Conservation (phyloP, 37 sponge, comb jelly and placozoan genomes). For the Ephydatia muelleri region DNA sequence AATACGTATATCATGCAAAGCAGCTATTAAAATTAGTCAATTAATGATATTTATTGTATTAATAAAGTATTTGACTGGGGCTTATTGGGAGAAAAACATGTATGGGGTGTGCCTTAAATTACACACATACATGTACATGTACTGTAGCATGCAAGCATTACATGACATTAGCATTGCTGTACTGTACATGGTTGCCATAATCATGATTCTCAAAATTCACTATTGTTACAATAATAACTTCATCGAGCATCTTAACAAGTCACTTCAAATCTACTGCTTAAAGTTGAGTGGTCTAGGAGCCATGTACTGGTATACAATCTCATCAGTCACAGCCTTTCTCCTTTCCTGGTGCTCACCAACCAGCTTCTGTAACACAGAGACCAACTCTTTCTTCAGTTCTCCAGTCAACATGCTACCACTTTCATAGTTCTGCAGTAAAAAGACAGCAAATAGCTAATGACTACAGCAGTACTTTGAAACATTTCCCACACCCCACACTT, state of each 20-base stretch:
- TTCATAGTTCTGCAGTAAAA: conserved; percentile 78
- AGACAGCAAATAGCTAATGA: background rate
- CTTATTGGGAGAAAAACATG: no score
- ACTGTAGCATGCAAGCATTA: no score
- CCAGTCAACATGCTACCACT: conserved; percentile 92
- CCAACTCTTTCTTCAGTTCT: conserved; percentile 93
- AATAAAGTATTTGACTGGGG: no score
- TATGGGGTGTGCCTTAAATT: no score
- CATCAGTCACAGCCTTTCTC: conserved; percentile 82
- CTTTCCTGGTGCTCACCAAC: conserved; percentile 79
- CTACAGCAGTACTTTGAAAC: background rate
- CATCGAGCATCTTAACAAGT: background rate
- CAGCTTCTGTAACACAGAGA: conserved; percentile 74
- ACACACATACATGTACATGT: no score
- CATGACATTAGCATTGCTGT: no score
- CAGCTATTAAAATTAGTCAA: no score
- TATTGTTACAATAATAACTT: no score
- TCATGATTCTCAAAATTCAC: no score
- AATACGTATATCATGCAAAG: no score
- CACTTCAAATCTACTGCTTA: background rate
- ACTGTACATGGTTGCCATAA: no score
- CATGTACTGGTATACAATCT: conserved; percentile 86
- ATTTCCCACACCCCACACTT: background rate
- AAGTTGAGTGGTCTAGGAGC: conserved; percentile 84
- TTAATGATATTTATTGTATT: no score